Conservation (phyloP, 2,113 vertebrate species). For the Taurulus bubalis region DNA sequence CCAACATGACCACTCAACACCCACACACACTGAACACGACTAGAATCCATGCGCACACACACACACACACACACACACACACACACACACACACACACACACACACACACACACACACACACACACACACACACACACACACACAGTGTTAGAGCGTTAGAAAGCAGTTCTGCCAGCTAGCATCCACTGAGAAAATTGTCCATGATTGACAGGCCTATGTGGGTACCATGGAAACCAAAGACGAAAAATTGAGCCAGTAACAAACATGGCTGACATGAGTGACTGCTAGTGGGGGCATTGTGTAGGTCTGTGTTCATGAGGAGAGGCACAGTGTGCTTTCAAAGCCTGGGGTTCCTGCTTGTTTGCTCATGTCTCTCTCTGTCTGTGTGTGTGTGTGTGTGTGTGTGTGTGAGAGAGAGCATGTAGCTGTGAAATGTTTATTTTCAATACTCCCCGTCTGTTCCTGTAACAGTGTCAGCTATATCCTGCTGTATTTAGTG, state of each 20-base stretch:
- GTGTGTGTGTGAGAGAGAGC: conserved; percentile 15
- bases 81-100: background rate
- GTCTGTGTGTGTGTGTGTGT: conserved; percentile 11
- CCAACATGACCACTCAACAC: background rate
- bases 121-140: background rate
- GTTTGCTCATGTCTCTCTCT: conserved; percentile 30
- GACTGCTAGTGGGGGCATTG: conserved; percentile 38
- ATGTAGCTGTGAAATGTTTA: conserved; percentile 66
- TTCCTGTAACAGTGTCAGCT: conserved; percentile 62
- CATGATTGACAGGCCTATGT: conserved; percentile 56
- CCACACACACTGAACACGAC: background rate
- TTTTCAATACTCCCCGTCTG: conserved; percentile 61
- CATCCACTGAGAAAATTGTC: conserved; percentile 41
- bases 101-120: background rate
- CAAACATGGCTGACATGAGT: conserved; percentile 47
- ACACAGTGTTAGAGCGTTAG: background rate
- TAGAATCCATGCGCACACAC: background rate
- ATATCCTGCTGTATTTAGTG: conserved; percentile 66
- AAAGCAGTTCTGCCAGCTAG: conserved; percentile 5
- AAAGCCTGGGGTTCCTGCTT: conserved; percentile 38
- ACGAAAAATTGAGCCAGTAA: conserved; percentile 37
- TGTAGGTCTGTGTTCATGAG: conserved; percentile 28
- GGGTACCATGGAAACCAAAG: conserved; percentile 62
- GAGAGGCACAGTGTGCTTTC: conserved; percentile 37
- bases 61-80: background rate